Evolutionary conservation across 2,888 invertebrate genomes (phyloP), one percentile per base, ranked within the genome.

Genomic region (Drosophila monieri): DNA sequence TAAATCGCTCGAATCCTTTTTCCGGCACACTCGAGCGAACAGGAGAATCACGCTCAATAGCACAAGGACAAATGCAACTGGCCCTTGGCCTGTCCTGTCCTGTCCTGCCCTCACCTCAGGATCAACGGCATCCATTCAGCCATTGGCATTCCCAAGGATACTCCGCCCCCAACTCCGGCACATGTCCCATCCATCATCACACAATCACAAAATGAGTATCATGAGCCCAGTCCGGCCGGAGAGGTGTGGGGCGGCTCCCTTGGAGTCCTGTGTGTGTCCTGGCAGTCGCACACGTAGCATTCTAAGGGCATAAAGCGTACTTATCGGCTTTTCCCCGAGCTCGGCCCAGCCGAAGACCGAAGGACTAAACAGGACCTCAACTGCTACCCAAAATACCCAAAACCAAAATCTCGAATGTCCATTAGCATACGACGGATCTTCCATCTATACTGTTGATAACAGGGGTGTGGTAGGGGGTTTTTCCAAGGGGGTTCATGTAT

Each of bases 171-270:
- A 68, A 74, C 80, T 64, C 57, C 52, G 68, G 72, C 77, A 77
- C 87, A 84, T 78, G 77, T 83, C 88, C 73, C 88, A 86, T 86
- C 88, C 88, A 86, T 88, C 88, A 88, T 88, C 88, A 81, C 77
- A 88, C 86, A 88, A 88, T 88, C 86, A 83, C 85, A 88, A 85
- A 87, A 80, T 81, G 76, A 88, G 88, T 87, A 88, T 87, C 87
- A 85, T 80, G 72, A 68, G 69, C 72, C 44, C 72, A 59, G 66
- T 43, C 43, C 43, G 43, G 43, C 43, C 43, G 2, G 9, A 8
- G 6, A 18, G 39, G 15, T n/a, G 39, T 41, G 39, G 10, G 39
- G 39, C 39, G 39, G 39, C 15, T 41, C 39, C 43, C 6, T 43
- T 3, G 21, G 43, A 10, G 43, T 43, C 43, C 43, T 43, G 21